Base-by-base conservation (phyloP, 1,140 invertebrate species). In the Kradibia gibbosae region DNA sequence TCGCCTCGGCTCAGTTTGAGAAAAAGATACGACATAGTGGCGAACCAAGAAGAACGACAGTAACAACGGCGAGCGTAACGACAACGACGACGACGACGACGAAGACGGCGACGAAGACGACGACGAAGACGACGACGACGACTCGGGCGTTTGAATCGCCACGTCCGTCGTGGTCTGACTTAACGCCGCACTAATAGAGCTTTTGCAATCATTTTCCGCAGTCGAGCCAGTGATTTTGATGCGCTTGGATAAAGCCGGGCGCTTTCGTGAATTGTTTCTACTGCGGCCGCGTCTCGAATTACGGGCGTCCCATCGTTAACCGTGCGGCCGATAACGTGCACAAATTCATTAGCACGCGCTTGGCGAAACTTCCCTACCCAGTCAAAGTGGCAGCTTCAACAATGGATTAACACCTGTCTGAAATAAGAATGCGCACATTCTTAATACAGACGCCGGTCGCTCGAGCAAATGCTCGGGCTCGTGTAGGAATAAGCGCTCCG, bases 151-250 rank as follows among this genome's bases (percentile, higher is more conserved):
- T 84, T 80, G 76, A 86, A 83, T 85, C 82, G 82, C 82, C 39
- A n/a, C 7, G 78, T 20, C 25, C n/a, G 42, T 25, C 62, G 36
- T 22, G 3, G 34, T 8, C 34, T 36, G 62, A 22, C n/a, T n/a
- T n/a, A n/a, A n/a, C 34, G n/a, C 36, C n/a, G 34, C 60, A 34
- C 60, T 34, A 62, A 28, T 34, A 15, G 28, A 11, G 2, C 60
- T 13, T 13, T 28, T 3, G 15, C n/a, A 4, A 15, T 13, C 28
- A 10, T n/a, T 17, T 60, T 31, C 22, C n/a, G 0, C 70, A 55
- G 42, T 11, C 50, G 42, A 25, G 10, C 25, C 53, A 50, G 86
- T 83, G 84, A 87, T 85, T 86, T 86, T 78, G 86, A 87, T 79
- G 87, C 85, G 17, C 73, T 84, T 34, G 4, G 0, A n/a, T 28